Base-by-base conservation (phyloP, 2,113 vertebrate species). In the Pelecanus crispus region DNA sequence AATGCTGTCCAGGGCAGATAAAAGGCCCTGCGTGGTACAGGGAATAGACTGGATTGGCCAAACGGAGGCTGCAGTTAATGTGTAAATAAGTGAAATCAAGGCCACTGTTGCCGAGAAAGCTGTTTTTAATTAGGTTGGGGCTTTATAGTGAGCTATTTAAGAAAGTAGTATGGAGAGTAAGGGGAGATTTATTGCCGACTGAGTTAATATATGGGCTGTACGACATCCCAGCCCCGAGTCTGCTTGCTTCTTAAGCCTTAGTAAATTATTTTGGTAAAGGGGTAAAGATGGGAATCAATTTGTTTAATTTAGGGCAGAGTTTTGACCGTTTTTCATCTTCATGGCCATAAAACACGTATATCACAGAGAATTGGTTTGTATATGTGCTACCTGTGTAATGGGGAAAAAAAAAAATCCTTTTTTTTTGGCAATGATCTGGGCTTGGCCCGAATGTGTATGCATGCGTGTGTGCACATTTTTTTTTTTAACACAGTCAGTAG, bases 1-100 rank as follows among this genome's bases (percentile, higher is more conserved):
- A 98, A 98, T 97, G 98, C 98, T 98, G 98, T 98, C 98, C 98
- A 98, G 98, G 97, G 98, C 98, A 98, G 98, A 98, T 98, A 98
- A 98, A 98, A 98, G 97, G 98, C 98, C 98, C 95, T 87, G 97
- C 53, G 89, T 97, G 97, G 98, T 97, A 93, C 70, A 85, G 95
- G 96, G 97, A 98, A 98, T 98, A 98, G 97, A 97, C 97, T 95
- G 97, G 97, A 97, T 98, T 98, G 97, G 98, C 97, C 97, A 97
- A 98, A 98, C 40, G 86, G 95, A 98, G 98, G 96, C 97, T 98
- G 97, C 96, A 98, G 98, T 97, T 98, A 98, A 98, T 98, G 98
- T 98, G 98, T 98, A 98, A 98, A 98, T 99, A 98, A 98, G 98
- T 98, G 97, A 98, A 98, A 98, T 98, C 97, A 98, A 98, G 98